A percentile compares a stretch with the other conserved stretches of the same genome.
Conservation (phyloP, 2,797 vertebrate species). For the Tragopan temminckii region DNA sequence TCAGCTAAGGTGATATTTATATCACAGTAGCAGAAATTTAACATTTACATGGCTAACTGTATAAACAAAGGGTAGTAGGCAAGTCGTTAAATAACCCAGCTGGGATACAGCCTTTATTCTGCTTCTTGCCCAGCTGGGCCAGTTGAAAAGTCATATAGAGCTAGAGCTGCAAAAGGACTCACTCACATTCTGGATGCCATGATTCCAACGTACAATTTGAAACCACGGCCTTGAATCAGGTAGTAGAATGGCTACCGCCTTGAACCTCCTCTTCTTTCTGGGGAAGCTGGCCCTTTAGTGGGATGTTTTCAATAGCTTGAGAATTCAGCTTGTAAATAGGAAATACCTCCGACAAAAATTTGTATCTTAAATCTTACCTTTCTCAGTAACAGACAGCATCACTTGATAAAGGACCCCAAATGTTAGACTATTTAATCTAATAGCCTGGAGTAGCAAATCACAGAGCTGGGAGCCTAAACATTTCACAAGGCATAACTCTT, state of each 20-base stretch:
- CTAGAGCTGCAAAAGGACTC: background rate
- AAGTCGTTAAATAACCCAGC: background rate
- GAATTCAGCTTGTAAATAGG: background rate
- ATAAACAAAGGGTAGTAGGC: background rate
- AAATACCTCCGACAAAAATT: background rate
- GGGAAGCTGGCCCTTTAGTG: background rate
- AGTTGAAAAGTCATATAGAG: background rate
- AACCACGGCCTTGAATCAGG: background rate
- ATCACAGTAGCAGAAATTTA: background rate
- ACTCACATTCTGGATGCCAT: background rate
- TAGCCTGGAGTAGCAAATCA: background rate
- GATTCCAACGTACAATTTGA: background rate
- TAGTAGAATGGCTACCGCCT: background rate
- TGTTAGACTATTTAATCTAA: background rate
- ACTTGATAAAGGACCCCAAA: background rate
- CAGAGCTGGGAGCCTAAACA: background rate
- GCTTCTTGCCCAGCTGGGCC: background rate
- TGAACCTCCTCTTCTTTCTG: background rate
- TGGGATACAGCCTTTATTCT: background rate
- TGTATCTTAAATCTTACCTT: background rate
- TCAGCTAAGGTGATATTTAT: background rate
- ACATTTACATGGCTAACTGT: background rate
- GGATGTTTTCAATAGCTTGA: background rate
- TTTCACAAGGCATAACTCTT: background rate
- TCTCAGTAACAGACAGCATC: background rate